These are phyloP conservation scores for Candoia aspera DNA, from an alignment of 2,113 vertebrate species.

Conservation along the genomic window DNA sequence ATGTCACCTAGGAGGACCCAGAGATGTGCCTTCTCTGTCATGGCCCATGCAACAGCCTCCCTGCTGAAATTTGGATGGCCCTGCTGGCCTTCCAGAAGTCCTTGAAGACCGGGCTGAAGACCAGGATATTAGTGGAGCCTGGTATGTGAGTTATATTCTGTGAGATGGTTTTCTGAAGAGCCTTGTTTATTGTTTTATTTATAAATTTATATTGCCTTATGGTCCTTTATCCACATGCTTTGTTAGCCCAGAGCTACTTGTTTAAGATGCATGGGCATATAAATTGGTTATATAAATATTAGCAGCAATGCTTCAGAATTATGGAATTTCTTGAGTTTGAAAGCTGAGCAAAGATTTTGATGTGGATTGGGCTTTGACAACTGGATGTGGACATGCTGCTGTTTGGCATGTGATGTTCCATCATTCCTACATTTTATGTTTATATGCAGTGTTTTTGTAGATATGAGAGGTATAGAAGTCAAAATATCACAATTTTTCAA, in stretches of 20 bases:
- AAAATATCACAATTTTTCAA: background rate
- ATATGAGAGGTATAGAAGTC: background rate
- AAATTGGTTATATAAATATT: background rate
- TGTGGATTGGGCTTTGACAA: background rate
- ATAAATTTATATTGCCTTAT: background rate
- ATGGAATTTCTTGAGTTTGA: background rate
- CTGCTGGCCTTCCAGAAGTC: background rate
- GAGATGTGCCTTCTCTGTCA: background rate
- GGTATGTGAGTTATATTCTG: background rate
- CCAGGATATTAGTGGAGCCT: background rate
- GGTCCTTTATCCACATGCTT: background rate
- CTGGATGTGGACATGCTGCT: background rate
- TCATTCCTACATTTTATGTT: background rate
- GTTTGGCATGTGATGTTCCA: background rate
- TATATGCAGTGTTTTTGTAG: background rate
- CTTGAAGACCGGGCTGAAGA: background rate
- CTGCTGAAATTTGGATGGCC: background rate
- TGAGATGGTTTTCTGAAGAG: background rate
- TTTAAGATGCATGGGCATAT: background rate
- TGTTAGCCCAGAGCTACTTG: background rate
- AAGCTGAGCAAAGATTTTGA: background rate
- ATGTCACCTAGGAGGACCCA: background rate
- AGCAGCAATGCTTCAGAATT: background rate
- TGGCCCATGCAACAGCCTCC: background rate
- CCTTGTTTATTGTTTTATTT: background rate